These are phyloP conservation scores for Pelodiscus sinensis DNA, from an alignment of 2,113 vertebrate genomes.

Conservation along the genomic window DNA sequence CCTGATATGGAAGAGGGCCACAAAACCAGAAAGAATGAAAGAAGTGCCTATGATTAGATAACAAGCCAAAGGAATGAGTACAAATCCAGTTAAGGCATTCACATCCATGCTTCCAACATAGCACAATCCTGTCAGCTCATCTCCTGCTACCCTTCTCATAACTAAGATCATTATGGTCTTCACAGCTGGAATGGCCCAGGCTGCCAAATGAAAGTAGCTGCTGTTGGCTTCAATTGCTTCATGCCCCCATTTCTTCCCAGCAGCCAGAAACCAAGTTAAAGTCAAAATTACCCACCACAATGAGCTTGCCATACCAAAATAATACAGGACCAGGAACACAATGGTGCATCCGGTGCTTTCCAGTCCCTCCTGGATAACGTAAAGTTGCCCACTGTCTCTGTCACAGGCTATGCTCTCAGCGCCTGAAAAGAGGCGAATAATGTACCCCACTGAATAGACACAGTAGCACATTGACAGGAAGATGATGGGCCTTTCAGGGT, in stretches of 20 bases:
- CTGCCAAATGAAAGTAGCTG: slow-evolving; percentile 97
- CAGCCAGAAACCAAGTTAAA: slow-evolving; percentile 95
- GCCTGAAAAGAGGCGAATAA: slow-evolving; percentile 93
- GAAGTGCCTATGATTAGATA: slow-evolving; percentile 95
- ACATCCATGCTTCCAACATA: slow-evolving; percentile 98
- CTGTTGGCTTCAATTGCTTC: slow-evolving; percentile 98
- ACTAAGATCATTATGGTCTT: slow-evolving; percentile 97
- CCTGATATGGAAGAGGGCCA: slow-evolving; percentile 96
- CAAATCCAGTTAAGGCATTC: slow-evolving; percentile 92
- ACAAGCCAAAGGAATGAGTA: slow-evolving; percentile 93
- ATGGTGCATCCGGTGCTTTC: slow-evolving; percentile 98
- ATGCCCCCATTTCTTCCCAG: slow-evolving; percentile 97
- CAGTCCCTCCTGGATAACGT: slow-evolving; percentile 97
- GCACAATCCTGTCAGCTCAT: slow-evolving; percentile 95
- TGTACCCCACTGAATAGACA: slow-evolving; percentile 95
- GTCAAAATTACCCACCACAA: slow-evolving; percentile 98
- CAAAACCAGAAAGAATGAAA: slow-evolving; percentile 95
- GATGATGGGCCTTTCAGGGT: slow-evolving; percentile 97
- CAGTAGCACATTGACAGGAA: slow-evolving; percentile 99
- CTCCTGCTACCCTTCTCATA: slow-evolving; percentile 95
- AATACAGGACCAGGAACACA: slow-evolving; percentile 96
- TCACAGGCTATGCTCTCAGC: slow-evolving; percentile 95
- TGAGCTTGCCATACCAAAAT: slow-evolving; percentile 98
- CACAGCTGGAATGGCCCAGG: slow-evolving; percentile 94
- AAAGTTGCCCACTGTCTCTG: slow-evolving; percentile 92